Evolutionary conservation across 2,888 invertebrate species (phyloP).

Genomic region (Drosophila gaucha): DNA sequence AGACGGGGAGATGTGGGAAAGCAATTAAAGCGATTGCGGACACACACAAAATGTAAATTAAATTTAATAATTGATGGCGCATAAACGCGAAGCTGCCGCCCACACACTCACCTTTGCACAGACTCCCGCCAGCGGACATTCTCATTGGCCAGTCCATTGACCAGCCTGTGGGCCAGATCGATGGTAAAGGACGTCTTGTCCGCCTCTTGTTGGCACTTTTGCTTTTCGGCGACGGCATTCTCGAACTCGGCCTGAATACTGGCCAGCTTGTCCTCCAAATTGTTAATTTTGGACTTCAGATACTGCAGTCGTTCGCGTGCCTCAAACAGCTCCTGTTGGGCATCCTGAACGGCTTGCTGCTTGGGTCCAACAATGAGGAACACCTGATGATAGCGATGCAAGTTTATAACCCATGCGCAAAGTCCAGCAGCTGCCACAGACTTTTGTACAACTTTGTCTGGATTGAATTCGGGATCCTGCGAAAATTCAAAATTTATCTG

Average conservation of each 20-base stretch:
- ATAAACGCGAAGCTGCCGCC: slow-evolving; percentile 54
- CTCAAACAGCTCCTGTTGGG: slow-evolving; percentile 93
- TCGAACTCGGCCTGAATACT: slow-evolving; percentile 93
- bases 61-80: slow-evolving; percentile 77
- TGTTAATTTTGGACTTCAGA: slow-evolving; percentile 90
- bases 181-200: slow-evolving; percentile 95
- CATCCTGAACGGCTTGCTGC: slow-evolving; percentile 92
- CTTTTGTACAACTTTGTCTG: slow-evolving; percentile 93
- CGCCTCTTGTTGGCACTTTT: slow-evolving; percentile 96
- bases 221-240: slow-evolving; percentile 93
- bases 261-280: slow-evolving; percentile 90
- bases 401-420: slow-evolving; percentile 97
- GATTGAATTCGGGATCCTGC: slow-evolving; percentile 92
- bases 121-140: slow-evolving; percentile 86
- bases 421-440: slow-evolving; percentile 97
- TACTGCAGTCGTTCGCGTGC: slow-evolving; percentile 92
- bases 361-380: slow-evolving; percentile 97
- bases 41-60: slow-evolving; percentile 74
- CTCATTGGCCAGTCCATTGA: slow-evolving; percentile 97
- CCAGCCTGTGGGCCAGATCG: slow-evolving; percentile 95
- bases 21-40: slow-evolving; percentile 74
- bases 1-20: slow-evolving; percentile 27
- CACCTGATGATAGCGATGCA: slow-evolving; percentile 94
- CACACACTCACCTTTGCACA: slow-evolving; percentile 79
- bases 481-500: background rate